Conservation (phyloP, 53 echinoderm and acorn worm species). For the Astropecten irregularis region DNA sequence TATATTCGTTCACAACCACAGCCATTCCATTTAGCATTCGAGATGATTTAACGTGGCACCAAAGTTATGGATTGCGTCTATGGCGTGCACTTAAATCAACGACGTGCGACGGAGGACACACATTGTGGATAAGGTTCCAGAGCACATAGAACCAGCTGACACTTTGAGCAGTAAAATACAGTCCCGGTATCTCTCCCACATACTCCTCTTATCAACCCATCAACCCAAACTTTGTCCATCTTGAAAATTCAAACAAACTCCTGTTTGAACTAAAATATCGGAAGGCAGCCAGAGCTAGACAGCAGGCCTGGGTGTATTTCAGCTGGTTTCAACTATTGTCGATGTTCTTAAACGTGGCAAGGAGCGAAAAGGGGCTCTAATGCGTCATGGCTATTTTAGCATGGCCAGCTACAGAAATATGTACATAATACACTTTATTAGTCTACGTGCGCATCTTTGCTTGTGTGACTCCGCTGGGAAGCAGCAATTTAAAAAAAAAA, state of each 20-base stretch:
- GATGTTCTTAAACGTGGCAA: too few relatives aligned
- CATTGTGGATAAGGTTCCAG: not conserved
- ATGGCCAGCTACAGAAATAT: conserved; percentile 44
- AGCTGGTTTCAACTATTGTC: too few relatives aligned
- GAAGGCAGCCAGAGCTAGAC: too few relatives aligned
- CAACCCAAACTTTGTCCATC: conserved; percentile 44
- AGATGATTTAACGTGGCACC: not conserved
- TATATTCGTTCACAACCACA: not conserved
- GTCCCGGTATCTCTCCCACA: too few relatives aligned
- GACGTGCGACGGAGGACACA: not conserved
- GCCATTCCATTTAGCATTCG: not conserved
- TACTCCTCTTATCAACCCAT: too few relatives aligned
- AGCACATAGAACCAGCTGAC: not conserved
- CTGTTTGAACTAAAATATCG: conserved; percentile 47
- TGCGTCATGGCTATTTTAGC: too few relatives aligned
- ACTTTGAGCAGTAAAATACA: too few relatives aligned
- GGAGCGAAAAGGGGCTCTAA: too few relatives aligned
- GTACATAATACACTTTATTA: conserved; percentile 29
- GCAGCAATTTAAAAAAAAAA: too few relatives aligned
- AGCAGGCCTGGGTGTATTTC: too few relatives aligned
- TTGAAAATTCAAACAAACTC: conserved; percentile 6
- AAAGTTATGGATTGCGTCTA: conserved; percentile 6
- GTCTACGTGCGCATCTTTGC: conserved; percentile 21
- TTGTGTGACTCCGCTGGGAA: too few relatives aligned
- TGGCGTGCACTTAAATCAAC: conserved; percentile 9